Evolutionary conservation across 1,140 invertebrate species (phyloP), one percentile per base, ranked within the genome.

Genomic region (Meloidogyne floridensis): DNA sequence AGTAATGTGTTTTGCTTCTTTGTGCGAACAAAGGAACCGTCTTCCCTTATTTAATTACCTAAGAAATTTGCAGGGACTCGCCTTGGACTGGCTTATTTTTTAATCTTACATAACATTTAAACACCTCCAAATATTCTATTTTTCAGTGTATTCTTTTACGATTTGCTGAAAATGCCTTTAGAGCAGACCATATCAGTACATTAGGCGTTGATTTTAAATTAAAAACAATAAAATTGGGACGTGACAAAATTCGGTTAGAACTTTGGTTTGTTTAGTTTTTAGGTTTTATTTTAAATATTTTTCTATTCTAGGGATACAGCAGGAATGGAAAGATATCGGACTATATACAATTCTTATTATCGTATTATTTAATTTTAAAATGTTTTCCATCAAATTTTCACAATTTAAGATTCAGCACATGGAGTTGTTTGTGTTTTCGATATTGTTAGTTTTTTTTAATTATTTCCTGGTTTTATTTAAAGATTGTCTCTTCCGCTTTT

Each of bases 401-500:
- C 10, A 65, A 65, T 65, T 65, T 65, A n/a, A 65, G 59, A 89
- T 70, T 89, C 88, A 11, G 89, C 88, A 2, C 88, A 89, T 76
- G 88, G 89, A 9, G 85, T 89, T 47, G 90, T 89, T 84, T 90
- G 88, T 77, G 88, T 89, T 15, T 89, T 87, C 77, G 88, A 89
- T 75, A 80, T 89, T 59, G 86, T 86, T n/a, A 82, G 59, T 82
- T 54, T 13, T 18, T 78, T 47, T 10, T 6, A 20, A 59, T 65
- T 65, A 65, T n/a, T 59, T 77, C 5, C 15, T 59, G 13, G 69
- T 69, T 43, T n/a, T 65, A 69, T 47, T 8, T 47, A 47, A 8
- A 8, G 47, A 8, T 8, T 47, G 4, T 8, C 47, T 8, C 10
- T n/a, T 32, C 32, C 32, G 32, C 32, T 32, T 32, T 32, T 32